Evolutionary conservation across 2,888 invertebrate species (phyloP).

Genomic region (Eubasilissa splendida): DNA sequence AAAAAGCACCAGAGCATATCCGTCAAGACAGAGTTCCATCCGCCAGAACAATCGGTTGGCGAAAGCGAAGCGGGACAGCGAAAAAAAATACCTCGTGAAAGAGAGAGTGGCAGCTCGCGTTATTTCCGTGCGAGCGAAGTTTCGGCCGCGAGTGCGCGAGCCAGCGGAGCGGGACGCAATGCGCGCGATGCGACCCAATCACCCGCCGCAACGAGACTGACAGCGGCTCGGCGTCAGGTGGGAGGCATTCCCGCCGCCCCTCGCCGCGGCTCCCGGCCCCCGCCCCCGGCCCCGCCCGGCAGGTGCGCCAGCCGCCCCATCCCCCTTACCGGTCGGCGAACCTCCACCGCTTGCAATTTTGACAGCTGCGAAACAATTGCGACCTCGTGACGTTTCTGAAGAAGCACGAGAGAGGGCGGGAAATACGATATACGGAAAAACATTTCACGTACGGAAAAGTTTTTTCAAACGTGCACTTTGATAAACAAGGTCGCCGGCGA

Average conservation of each 20-base stretch:
- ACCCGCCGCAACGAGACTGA: slow-evolving; percentile 48
- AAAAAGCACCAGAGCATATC: slow-evolving; percentile 18
- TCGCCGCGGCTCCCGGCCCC: slow-evolving; percentile 20
- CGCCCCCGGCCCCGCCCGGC: slow-evolving; percentile 18
- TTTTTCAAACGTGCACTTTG: slow-evolving; percentile 8
- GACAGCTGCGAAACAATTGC: slow-evolving; percentile 31
- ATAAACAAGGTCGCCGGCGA: neutral
- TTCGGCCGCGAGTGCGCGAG: slow-evolving; percentile 17
- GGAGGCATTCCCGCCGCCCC: slow-evolving; percentile 37
- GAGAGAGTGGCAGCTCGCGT: slow-evolving; percentile 33
- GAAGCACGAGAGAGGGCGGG: slow-evolving; percentile 5
- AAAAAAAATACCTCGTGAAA: slow-evolving; percentile 24
- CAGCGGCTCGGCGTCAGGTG: slow-evolving; percentile 19
- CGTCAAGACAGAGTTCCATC: neutral
- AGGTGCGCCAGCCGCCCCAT: neutral
- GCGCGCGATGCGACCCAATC: slow-evolving; percentile 39
- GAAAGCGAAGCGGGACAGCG: slow-evolving; percentile 7
- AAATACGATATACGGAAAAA: slow-evolving; percentile 7
- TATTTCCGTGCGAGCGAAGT: slow-evolving; percentile 33
- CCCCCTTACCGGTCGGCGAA: neutral
- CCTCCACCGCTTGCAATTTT: neutral
- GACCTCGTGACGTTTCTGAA: slow-evolving; percentile 16
- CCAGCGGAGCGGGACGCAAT: neutral
- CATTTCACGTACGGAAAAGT: neutral
- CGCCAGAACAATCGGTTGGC: slow-evolving; percentile 15